These are phyloP conservation scores for Trichonephila clavipes DNA, from an alignment of 1,140 invertebrate species.

Conservation along the genomic window DNA sequence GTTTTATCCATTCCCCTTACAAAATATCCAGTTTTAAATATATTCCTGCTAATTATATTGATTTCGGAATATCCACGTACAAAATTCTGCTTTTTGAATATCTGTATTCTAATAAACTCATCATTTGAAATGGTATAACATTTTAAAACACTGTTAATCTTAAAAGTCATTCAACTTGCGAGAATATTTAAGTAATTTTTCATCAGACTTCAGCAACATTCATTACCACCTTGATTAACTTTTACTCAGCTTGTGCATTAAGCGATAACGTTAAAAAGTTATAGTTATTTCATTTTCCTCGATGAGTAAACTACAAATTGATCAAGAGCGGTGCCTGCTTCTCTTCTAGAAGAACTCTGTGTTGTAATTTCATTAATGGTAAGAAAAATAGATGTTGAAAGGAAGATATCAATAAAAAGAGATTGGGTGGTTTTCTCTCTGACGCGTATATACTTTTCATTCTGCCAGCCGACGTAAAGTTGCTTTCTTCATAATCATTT, in stretches of 20 bases:
- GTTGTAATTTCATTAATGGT: not conserved
- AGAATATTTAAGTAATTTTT: too few species aligned
- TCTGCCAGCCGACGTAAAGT: not conserved
- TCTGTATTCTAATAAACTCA: too few species aligned
- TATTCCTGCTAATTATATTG: too few species aligned
- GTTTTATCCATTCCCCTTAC: too few species aligned
- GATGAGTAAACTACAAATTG: not conserved
- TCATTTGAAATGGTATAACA: too few species aligned
- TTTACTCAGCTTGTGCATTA: not conserved
- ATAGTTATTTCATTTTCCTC: not conserved
- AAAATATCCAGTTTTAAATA: too few species aligned
- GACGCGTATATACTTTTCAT: conserved; percentile 15
- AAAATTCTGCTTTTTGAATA: too few species aligned
- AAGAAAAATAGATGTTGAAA: conserved; percentile 27
- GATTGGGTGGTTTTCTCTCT: conserved; percentile 2
- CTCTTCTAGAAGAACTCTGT: not conserved
- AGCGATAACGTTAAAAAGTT: not conserved
- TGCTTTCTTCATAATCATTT: conserved; percentile 41
- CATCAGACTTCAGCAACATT: not conserved
- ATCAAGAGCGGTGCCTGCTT: not conserved
- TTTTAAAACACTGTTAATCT: too few species aligned
- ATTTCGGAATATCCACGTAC: too few species aligned
- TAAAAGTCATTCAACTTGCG: too few species aligned
- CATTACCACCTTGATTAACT: not conserved
- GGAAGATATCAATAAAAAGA: conserved; percentile 45